Conservation (phyloP, 2,113 vertebrate genomes). For the Tachysurus fulvidraco region DNA sequence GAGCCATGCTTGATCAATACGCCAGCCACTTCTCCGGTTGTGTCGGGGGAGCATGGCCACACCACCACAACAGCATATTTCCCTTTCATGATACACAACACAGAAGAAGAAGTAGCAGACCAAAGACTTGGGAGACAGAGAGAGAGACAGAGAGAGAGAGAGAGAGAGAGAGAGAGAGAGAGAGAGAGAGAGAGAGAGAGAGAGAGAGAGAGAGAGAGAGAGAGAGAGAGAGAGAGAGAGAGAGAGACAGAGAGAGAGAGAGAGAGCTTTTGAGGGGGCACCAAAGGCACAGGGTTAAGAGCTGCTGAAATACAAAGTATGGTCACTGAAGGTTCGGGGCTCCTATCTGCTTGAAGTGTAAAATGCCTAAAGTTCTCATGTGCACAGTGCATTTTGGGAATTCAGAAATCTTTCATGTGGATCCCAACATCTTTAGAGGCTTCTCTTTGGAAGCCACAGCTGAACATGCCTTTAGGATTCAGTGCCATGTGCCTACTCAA, state of each 20-base stretch:
- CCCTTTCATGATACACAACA: constrained; percentile 70
- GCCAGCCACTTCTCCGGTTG: constrained; percentile 61
- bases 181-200: constrained; percentile 7
- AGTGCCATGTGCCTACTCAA: neutral
- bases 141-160: constrained; percentile 39
- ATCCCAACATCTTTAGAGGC: constrained; percentile 9
- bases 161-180: constrained; percentile 34
- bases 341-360: constrained; percentile 52
- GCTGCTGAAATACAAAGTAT: constrained; percentile 61
- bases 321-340: constrained; percentile 50
- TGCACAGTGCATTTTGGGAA: constrained; percentile 38
- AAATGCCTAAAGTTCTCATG: constrained; percentile 54
- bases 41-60: constrained; percentile 59
- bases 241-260: constrained; percentile 19
- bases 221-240: constrained; percentile 28
- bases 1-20: constrained; percentile 72
- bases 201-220: constrained; percentile 37
- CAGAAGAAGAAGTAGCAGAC: constrained; percentile 62
- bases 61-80: constrained; percentile 60
- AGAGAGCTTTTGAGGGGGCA: constrained; percentile 28
- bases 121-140: constrained; percentile 49
- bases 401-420: constrained; percentile 31
- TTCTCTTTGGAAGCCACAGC: constrained; percentile 15
- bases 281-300: constrained; percentile 33
- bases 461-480: neutral